These are phyloP conservation scores for Labeo calbasu DNA, from an alignment of 2,797 vertebrate species.

Conservation along the genomic window DNA sequence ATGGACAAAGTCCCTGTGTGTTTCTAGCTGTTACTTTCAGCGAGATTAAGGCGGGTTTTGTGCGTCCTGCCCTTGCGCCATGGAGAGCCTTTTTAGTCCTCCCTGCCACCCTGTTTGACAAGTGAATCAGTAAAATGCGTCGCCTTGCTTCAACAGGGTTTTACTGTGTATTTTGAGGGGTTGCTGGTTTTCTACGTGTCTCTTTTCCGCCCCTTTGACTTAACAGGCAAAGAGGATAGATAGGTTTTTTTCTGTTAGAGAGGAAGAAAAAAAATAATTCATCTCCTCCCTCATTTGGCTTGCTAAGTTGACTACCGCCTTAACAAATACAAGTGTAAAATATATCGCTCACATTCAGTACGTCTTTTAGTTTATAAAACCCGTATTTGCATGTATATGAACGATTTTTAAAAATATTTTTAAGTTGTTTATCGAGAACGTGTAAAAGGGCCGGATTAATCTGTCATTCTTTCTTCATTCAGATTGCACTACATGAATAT, in stretches of 20 bases:
- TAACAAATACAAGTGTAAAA: background rate
- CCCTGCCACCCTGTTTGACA: conserved; percentile 34
- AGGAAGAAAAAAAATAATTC: conserved; percentile 54
- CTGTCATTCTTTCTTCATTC: background rate
- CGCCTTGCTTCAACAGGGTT: conserved; percentile 45
- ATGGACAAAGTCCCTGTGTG: conserved; percentile 68
- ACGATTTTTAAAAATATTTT: background rate
- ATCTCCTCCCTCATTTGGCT: conserved; percentile 58
- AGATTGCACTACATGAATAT: background rate
- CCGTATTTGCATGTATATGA: background rate
- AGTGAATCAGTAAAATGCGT: conserved; percentile 36
- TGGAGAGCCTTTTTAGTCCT: conserved; percentile 24
- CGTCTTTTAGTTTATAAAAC: background rate
- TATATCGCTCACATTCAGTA: background rate
- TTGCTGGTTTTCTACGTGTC: conserved; percentile 58
- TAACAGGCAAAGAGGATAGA: conserved; percentile 53
- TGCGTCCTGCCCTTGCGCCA: conserved; percentile 39
- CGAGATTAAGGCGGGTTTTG: conserved; percentile 46
- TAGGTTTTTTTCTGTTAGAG: conserved; percentile 51
- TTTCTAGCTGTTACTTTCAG: conserved; percentile 52
- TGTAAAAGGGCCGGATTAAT: background rate
- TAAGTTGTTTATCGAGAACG: conserved; percentile 7
- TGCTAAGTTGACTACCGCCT: conserved; percentile 39
- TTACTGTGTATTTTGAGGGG: conserved; percentile 58
- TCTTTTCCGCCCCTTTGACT: conserved; percentile 63